A percentile compares a stretch with the other conserved stretches of the same genome.
These are phyloP conservation scores for Calyptommatus sinebrachiatus DNA, from an alignment of 2,113 vertebrate species.

Conservation along the genomic window DNA sequence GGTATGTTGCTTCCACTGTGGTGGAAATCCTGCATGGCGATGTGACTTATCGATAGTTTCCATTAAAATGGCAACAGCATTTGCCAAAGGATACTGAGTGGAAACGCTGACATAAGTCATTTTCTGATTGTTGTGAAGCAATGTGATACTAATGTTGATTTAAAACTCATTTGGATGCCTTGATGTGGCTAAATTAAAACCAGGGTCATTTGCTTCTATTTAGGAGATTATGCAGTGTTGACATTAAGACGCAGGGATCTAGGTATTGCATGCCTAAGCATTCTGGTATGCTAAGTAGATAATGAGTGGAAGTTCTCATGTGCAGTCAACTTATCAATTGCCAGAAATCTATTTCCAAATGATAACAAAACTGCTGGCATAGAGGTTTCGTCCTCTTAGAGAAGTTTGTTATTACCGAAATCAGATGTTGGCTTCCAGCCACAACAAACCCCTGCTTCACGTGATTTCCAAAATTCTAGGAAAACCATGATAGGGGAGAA, in stretches of 20 bases:
- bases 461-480: constrained; percentile 48
- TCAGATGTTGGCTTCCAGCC: constrained; percentile 51
- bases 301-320: not conserved
- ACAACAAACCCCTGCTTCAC: constrained; percentile 30
- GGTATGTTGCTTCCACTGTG: too few relatives aligned
- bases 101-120: not conserved
- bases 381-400: constrained; percentile 35
- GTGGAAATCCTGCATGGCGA: too few relatives aligned
- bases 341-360: constrained; percentile 28
- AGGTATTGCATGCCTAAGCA: not conserved
- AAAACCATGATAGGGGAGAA: constrained; percentile 31
- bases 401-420: constrained; percentile 45
- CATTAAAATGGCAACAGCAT: not conserved
- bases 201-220: not conserved
- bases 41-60: not conserved
- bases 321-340: constrained; percentile 18
- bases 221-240: not conserved
- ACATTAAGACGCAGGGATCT: not conserved
- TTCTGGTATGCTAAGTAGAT: constrained; percentile 4
- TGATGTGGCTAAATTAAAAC: constrained; percentile 25
- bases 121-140: constrained; percentile 33
- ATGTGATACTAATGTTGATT: constrained; percentile 18
- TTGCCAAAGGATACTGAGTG: not conserved
- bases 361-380: constrained; percentile 33
- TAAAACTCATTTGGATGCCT: constrained; percentile 6